These are phyloP conservation scores for Morone chrysops DNA, from an alignment of 2,113 vertebrate genomes.

Conservation along the genomic window DNA sequence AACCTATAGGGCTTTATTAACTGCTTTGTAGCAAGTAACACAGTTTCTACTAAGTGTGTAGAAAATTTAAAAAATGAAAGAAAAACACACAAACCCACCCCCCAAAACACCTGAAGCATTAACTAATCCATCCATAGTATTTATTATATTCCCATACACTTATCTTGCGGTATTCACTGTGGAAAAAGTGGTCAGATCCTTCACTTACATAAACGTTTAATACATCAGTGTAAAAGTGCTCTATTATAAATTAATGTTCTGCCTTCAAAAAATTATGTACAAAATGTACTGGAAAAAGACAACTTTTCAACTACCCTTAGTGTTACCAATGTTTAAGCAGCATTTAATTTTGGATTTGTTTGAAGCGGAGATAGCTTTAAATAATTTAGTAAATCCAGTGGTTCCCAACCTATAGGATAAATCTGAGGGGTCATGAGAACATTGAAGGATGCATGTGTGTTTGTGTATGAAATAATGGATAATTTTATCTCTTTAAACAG, in stretches of 20 bases:
- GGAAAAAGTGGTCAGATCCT: neutral
- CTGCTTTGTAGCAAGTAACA: slow-evolving; percentile 1
- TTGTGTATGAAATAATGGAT: too few relatives aligned
- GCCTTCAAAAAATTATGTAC: neutral
- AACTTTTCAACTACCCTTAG: too few relatives aligned
- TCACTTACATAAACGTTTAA: neutral
- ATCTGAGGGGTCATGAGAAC: too few relatives aligned
- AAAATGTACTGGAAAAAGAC: neutral
- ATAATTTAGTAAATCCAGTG: neutral
- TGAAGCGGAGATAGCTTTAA: neutral
- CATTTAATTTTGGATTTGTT: neutral
- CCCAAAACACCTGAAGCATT: neutral
- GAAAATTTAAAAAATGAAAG: neutral
- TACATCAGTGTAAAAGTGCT: neutral
- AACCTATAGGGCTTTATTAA: slow-evolving; percentile 32
- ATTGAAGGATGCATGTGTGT: too few relatives aligned
- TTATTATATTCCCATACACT: neutral
- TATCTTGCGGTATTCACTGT: neutral
- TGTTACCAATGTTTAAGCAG: neutral
- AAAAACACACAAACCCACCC: too few relatives aligned
- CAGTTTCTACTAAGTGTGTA: neutral
- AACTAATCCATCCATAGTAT: slow-evolving; percentile 5
- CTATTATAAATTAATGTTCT: too few relatives aligned
- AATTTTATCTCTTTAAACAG: too few relatives aligned
- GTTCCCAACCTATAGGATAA: neutral